Conservation (phyloP, 2,888 invertebrate species). For the Philopedon plagiatum region DNA sequence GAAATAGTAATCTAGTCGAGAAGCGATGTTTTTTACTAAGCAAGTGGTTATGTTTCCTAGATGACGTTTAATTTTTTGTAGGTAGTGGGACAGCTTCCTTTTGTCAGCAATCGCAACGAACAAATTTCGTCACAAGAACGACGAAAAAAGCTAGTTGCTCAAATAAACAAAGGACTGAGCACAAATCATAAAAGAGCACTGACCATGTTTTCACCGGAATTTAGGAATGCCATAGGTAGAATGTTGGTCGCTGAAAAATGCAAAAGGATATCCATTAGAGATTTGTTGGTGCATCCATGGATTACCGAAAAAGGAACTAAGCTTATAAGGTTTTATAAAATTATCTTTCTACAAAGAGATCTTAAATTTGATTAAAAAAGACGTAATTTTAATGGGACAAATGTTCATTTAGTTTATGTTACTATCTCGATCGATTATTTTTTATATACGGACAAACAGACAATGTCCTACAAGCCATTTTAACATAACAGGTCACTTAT, state of each 20-base stretch:
- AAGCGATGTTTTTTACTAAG: no score
- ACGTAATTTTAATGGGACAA: no score
- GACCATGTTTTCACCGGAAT: constrained; percentile 68
- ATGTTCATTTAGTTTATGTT: no score
- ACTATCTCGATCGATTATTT: no score
- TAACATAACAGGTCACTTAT: no score
- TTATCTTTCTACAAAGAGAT: neutral
- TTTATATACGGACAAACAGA: no score
- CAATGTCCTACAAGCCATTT: no score
- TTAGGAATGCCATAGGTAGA: constrained; percentile 69
- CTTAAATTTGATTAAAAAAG: no score
- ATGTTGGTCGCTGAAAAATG: constrained; percentile 72
- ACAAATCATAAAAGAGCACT: constrained; percentile 73
- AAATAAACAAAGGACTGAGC: constrained; percentile 78
- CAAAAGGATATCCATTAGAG: constrained; percentile 72
- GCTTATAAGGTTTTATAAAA: constrained; percentile 66
- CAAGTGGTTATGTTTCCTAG: neutral
- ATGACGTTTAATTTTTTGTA: constrained; percentile 3
- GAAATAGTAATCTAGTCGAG: no score
- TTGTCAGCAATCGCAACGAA: constrained; percentile 69
- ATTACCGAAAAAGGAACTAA: constrained; percentile 71
- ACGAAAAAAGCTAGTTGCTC: constrained; percentile 75
- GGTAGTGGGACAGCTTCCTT: constrained; percentile 79
- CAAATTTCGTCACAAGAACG: constrained; percentile 71
- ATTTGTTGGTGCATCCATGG: constrained; percentile 75